Conservation (phyloP, 1,140 invertebrate species). For the Bradynema listronoti region DNA sequence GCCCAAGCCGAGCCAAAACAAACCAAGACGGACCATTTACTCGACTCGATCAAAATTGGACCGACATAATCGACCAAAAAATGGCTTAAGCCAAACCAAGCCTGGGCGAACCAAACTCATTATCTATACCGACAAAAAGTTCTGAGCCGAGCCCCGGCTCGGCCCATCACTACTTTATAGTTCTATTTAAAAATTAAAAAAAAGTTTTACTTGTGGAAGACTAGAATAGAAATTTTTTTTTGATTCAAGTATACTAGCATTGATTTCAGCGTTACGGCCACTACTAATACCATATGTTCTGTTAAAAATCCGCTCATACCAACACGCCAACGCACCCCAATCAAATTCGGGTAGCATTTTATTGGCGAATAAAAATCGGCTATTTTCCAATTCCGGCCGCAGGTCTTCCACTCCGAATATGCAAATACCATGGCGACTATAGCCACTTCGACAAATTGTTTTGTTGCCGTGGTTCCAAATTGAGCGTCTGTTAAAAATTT, state of each 20-base stretch:
- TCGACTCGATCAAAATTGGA: too few relatives aligned
- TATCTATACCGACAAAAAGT: too few relatives aligned
- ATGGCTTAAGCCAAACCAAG: too few relatives aligned
- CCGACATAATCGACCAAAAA: too few relatives aligned
- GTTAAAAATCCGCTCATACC: conserved; percentile 35
- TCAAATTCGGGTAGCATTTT: conserved; percentile 38
- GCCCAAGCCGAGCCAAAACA: too few relatives aligned
- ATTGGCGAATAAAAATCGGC: conserved; percentile 32
- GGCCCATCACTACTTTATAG: too few relatives aligned
- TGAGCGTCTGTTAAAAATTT: too few relatives aligned
- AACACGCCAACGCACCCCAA: conserved; percentile 36
- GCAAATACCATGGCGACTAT: conserved; percentile 28
- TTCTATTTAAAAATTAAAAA: not conserved
- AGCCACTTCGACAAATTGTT: not conserved
- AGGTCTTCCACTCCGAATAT: conserved; percentile 39
- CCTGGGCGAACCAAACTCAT: too few relatives aligned
- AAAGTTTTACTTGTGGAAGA: conserved; percentile 3
- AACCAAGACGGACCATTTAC: too few relatives aligned
- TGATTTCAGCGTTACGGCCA: too few relatives aligned
- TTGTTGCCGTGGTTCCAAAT: too few relatives aligned
- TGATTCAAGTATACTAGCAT: not conserved
- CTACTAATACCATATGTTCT: conserved; percentile 3
- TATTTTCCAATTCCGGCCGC: conserved; percentile 12
- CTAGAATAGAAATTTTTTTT: not conserved
- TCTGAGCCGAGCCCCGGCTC: too few relatives aligned